Conservation (phyloP, 2,797 vertebrate genomes). For the Cephalopachus bancanus region DNA sequence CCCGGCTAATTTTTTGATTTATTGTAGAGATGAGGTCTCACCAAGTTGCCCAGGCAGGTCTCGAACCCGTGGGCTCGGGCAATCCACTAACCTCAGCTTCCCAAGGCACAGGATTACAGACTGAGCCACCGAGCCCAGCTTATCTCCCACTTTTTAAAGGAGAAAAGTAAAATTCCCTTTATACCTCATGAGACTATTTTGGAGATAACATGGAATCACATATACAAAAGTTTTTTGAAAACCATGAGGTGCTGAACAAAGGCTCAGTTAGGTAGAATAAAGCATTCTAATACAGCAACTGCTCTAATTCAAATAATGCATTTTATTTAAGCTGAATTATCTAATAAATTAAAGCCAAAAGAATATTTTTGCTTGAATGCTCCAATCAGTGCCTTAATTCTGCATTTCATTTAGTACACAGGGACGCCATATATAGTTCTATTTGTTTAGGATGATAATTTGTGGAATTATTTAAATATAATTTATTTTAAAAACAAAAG, state of each 20-base stretch:
- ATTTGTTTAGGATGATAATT: slow-evolving; percentile 26
- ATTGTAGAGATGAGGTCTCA: no score
- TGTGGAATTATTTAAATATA: slow-evolving; percentile 39
- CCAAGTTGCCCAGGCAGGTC: no score
- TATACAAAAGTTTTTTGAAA: slow-evolving; percentile 45
- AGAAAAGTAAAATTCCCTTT: background rate
- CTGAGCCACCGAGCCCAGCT: no score
- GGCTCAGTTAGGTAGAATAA: slow-evolving; percentile 49
- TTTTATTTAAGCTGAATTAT: slow-evolving; percentile 59
- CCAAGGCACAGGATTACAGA: no score
- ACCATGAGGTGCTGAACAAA: background rate
- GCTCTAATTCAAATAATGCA: slow-evolving; percentile 41
- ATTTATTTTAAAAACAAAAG: slow-evolving; percentile 55
- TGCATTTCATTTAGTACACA: slow-evolving; percentile 6
- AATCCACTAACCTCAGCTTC: no score
- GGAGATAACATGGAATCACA: background rate
- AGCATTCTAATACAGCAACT: slow-evolving; percentile 39
- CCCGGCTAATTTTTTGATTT: no score
- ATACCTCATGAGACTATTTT: background rate
- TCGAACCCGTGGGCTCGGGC: no score
- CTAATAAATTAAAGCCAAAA: slow-evolving; percentile 50
- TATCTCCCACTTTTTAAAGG: background rate
- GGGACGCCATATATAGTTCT: background rate
- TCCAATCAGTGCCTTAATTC: slow-evolving; percentile 44
- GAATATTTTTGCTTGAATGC: slow-evolving; percentile 34